Percentiles rank a stretch among this genome's conserved stretches.
phyloP scores from a whole-genome alignment of 2,113 vertebrate species.

The Riparia riparia region DNA sequence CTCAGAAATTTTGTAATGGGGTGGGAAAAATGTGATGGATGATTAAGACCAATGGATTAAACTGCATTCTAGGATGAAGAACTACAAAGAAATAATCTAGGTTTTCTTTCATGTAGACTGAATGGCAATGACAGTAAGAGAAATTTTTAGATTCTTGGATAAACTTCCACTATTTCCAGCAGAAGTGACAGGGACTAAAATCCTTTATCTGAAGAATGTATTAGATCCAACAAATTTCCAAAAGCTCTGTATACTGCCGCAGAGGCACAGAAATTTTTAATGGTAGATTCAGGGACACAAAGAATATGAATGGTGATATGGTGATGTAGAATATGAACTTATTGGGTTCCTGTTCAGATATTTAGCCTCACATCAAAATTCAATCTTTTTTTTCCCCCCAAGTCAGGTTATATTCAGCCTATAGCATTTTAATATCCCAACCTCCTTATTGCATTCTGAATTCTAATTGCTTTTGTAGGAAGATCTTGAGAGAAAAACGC shows the following conservation, averaged over 20 bases:
- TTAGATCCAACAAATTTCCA: background rate
- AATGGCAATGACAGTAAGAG: background rate
- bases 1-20: background rate
- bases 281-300: background rate
- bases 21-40: background rate
- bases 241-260: background rate
- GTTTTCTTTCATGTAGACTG: background rate
- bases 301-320: background rate
- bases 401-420: background rate
- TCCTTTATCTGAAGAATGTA: background rate
- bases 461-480: constrained; percentile 41
- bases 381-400: constrained; percentile 1
- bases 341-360: background rate
- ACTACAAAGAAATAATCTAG: background rate
- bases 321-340: background rate
- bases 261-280: background rate
- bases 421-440: constrained; percentile 16
- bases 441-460: background rate
- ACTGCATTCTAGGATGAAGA: background rate
- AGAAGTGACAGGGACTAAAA: background rate
- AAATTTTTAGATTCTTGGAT: background rate
- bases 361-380: background rate
- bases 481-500: constrained; percentile 51
- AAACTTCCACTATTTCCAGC: background rate
- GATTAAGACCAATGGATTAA: background rate